A percentile compares a stretch with the other conserved stretches of the same genome.
Conservation (phyloP, 2,888 invertebrate species). For the Euzetes globulus region DNA sequence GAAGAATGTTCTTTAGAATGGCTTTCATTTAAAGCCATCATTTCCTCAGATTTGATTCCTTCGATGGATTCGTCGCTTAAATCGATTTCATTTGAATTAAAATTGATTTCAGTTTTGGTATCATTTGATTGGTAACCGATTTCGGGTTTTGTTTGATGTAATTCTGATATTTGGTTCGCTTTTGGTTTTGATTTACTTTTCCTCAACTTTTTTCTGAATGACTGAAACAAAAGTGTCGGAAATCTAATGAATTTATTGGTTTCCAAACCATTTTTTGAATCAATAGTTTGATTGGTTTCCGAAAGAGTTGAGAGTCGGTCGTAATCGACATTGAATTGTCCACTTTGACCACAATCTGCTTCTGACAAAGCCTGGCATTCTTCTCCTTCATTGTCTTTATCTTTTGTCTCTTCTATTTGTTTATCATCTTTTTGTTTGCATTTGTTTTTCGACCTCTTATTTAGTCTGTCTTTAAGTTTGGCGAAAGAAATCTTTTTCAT, state of each 20-base stretch:
- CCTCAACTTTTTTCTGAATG: background rate
- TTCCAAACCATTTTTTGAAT: background rate
- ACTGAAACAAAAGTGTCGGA: background rate
- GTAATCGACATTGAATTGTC: background rate
- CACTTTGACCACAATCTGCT: background rate
- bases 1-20: background rate
- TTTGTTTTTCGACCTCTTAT: constrained; percentile 3
- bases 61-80: background rate
- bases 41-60: background rate
- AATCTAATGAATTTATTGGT: background rate
- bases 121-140: background rate
- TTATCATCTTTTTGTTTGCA: background rate
- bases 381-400: background rate
- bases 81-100: background rate
- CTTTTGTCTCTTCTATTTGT: background rate
- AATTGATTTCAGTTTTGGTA: background rate
- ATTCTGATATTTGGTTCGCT: background rate
- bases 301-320: background rate
- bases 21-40: background rate
- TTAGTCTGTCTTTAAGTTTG: constrained; percentile 4
- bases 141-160: background rate
- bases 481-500: constrained; percentile 14
- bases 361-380: no score
- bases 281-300: background rate
- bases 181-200: constrained; percentile 11